Evolutionary conservation across 2,113 vertebrate genomes (phyloP).

Genomic region (Ophiodon elongatus): DNA sequence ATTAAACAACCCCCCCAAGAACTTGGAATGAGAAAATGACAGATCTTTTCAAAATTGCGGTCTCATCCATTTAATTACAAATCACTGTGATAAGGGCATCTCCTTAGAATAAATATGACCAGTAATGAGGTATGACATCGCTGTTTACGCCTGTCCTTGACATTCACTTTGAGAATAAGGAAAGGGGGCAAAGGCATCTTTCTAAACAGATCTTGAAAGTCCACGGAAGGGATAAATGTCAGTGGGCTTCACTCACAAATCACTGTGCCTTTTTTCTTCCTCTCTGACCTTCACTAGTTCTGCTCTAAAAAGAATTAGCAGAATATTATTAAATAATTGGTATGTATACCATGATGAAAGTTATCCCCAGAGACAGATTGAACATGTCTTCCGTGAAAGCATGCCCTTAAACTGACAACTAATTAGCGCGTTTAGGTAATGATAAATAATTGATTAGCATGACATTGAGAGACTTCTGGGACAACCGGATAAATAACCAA

Average conservation of each 20-base stretch:
- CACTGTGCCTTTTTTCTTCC: slow-evolving; percentile 48
- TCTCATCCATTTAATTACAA: slow-evolving; percentile 79
- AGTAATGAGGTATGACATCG: slow-evolving; percentile 78
- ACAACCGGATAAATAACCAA: slow-evolving; percentile 58
- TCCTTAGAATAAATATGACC: slow-evolving; percentile 77
- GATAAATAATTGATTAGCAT: slow-evolving; percentile 74
- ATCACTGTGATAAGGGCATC: slow-evolving; percentile 76
- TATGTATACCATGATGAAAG: slow-evolving; percentile 67
- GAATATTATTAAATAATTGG: slow-evolving; percentile 71
- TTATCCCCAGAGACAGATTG: slow-evolving; percentile 59
- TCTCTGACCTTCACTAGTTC: slow-evolving; percentile 77
- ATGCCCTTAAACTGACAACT: slow-evolving; percentile 72
- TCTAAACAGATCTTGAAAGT: slow-evolving; percentile 78
- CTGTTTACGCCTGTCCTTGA: slow-evolving; percentile 81
- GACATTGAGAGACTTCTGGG: slow-evolving; percentile 66
- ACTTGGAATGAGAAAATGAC: slow-evolving; percentile 53
- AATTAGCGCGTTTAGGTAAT: slow-evolving; percentile 72
- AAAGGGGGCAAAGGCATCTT: slow-evolving; percentile 65
- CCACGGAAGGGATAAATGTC: slow-evolving; percentile 81
- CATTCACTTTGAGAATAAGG: slow-evolving; percentile 78
- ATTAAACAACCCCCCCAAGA: slow-evolving; percentile 56
- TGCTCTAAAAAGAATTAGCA: slow-evolving; percentile 68
- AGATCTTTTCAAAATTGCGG: slow-evolving; percentile 69
- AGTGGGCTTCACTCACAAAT: slow-evolving; percentile 78
- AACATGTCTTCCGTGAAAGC: slow-evolving; percentile 62